Evolutionary conservation across 2,797 vertebrate genomes (phyloP).

Genomic region (Takifugu rubripes): DNA sequence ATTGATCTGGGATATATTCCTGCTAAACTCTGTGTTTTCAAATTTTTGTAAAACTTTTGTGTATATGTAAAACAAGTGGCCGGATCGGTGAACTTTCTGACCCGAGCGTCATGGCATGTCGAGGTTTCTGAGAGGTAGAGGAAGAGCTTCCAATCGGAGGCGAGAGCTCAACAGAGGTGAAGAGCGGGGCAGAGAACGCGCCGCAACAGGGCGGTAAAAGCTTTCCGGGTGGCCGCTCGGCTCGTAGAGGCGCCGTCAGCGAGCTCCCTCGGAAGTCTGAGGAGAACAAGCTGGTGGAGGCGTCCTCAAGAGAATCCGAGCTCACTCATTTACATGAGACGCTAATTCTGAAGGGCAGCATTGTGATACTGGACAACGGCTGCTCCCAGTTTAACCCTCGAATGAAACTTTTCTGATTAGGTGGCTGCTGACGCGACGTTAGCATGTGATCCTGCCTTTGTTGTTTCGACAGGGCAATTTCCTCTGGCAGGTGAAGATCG

Average conservation of each 20-base stretch:
- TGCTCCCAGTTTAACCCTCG: too few species aligned
- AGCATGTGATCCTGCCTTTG: too few species aligned
- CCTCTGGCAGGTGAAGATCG: conserved; percentile 85
- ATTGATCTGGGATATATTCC: not conserved
- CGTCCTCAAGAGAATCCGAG: conserved; percentile 62
- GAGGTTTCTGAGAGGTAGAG: too few species aligned
- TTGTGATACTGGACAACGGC: not conserved
- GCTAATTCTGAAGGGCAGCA: conserved; percentile 9
- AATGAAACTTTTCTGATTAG: too few species aligned
- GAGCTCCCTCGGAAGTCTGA: conserved; percentile 38
- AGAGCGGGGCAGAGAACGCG: conserved; percentile 23
- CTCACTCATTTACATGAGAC: conserved; percentile 47
- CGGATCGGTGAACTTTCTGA: too few species aligned
- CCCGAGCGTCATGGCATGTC: too few species aligned
- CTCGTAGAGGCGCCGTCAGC: conserved; percentile 51
- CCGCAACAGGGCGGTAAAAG: conserved; percentile 55
- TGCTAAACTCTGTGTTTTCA: not conserved
- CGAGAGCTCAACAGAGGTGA: conserved; percentile 8
- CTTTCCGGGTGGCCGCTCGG: conserved; percentile 52
- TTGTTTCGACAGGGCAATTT: conserved; percentile 74
- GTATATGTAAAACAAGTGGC: too few species aligned
- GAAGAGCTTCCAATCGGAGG: not conserved
- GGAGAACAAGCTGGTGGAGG: conserved; percentile 32
- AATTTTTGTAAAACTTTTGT: too few species aligned
- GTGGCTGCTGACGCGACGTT: too few species aligned